phyloP scores from a whole-genome alignment of 1,140 invertebrate species.

The Brachionus calyciflorus region DNA sequence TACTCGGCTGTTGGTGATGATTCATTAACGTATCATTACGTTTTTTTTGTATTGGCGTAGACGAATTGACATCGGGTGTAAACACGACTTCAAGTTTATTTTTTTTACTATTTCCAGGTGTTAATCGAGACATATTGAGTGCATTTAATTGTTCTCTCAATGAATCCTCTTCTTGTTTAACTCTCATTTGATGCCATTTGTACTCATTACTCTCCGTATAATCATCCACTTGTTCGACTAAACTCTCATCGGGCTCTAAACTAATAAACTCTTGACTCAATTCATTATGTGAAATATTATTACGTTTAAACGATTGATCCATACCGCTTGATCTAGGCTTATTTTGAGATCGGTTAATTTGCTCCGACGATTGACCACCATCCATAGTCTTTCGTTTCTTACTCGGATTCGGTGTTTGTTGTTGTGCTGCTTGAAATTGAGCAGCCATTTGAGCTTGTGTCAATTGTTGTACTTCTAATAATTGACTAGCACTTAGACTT shows the following conservation, averaged over 20 bases:
- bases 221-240: not conserved
- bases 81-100: not conserved
- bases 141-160: slow-evolving; percentile 10
- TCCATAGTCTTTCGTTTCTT: slow-evolving; percentile 16
- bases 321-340: not conserved
- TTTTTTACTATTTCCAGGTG: not conserved
- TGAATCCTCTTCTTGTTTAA: slow-evolving; percentile 18
- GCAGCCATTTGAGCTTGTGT: slow-evolving; percentile 8
- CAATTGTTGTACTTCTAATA: slow-evolving; percentile 6
- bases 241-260: slow-evolving; percentile 7
- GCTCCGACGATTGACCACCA: not conserved
- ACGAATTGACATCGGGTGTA: slow-evolving; percentile 1
- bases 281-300: not conserved
- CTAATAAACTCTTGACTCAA: not conserved
- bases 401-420: not conserved
- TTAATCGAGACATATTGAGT: not conserved
- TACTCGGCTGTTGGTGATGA: not conserved
- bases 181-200: slow-evolving; percentile 35
- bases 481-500: not conserved
- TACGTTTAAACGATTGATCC: slow-evolving; percentile 21
- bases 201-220: slow-evolving; percentile 27
- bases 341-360: slow-evolving; percentile 10
- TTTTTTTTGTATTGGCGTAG: not conserved
- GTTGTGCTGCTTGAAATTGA: not conserved
- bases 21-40: too few species aligned